Percentiles rank a stretch among this genome's conserved stretches.
Conservation (phyloP, 1,140 invertebrate species). For the Drosophila seguyi region DNA sequence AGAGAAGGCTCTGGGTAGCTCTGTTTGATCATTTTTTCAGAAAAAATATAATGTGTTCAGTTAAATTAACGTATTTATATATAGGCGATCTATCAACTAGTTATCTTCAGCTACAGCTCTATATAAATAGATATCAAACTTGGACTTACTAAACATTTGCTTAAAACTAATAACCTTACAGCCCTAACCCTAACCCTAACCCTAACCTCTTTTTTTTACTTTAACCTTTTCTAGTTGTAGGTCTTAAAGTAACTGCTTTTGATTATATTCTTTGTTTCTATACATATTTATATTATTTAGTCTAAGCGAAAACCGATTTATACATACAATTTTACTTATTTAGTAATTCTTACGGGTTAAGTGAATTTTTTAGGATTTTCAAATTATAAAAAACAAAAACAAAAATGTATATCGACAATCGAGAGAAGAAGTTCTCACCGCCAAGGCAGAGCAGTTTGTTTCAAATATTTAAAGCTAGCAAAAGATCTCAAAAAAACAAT, state of each 20-base stretch:
- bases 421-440: constrained; percentile 10
- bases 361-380: constrained; percentile 73
- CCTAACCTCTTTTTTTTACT: constrained; percentile 3
- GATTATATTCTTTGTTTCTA: constrained; percentile 30
- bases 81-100: constrained; percentile 66
- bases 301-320: constrained; percentile 14
- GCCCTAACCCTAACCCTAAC: too few relatives aligned
- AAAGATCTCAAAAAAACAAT: constrained; percentile 44
- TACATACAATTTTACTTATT: constrained; percentile 44
- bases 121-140: constrained; percentile 34
- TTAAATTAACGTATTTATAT: constrained; percentile 78
- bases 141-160: constrained; percentile 14
- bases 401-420: neutral
- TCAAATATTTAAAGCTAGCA: constrained; percentile 34
- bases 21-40: constrained; percentile 51
- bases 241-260: constrained; percentile 37
- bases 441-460: constrained; percentile 42
- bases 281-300: constrained; percentile 35
- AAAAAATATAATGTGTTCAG: constrained; percentile 73
- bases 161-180: neutral
- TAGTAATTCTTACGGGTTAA: constrained; percentile 53
- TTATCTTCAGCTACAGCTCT: constrained; percentile 43
- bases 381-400: constrained; percentile 47
- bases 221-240: constrained; percentile 20
- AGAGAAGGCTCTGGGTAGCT: constrained; percentile 36